Evolutionary conservation across 2,888 invertebrate species (phyloP).

Genomic region (Phengaris arion): DNA sequence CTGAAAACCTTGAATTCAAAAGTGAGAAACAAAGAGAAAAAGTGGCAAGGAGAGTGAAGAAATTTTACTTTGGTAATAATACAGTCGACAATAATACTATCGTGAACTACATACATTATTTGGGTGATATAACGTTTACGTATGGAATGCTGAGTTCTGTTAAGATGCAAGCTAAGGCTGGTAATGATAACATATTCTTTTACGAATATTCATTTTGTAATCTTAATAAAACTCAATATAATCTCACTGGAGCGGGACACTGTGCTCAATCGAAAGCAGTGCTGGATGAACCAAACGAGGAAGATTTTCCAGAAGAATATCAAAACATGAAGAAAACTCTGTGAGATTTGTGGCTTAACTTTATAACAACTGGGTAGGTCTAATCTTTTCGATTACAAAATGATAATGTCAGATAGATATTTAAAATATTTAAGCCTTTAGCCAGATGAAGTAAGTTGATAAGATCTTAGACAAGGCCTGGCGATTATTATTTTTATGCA

Average conservation of each 20-base stretch:
- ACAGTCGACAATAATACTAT: constrained; percentile 38
- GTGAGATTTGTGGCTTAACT: constrained; percentile 27
- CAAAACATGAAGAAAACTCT: constrained; percentile 4
- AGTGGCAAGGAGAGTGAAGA: constrained; percentile 46
- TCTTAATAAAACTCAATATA: constrained; percentile 41
- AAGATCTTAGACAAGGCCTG: background rate
- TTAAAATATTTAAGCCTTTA: background rate
- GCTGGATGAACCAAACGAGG: constrained; percentile 41
- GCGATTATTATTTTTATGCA: background rate
- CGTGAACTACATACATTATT: constrained; percentile 44
- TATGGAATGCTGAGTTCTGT: constrained; percentile 45
- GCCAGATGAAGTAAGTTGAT: background rate
- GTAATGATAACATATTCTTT: constrained; percentile 50
- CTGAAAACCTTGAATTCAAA: constrained; percentile 52
- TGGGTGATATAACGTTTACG: constrained; percentile 54
- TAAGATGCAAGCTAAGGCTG: constrained; percentile 46
- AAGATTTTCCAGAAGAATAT: constrained; percentile 29
- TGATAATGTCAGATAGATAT: background rate
- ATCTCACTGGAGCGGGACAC: constrained; percentile 40
- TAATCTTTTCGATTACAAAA: background rate
- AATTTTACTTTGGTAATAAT: constrained; percentile 48
- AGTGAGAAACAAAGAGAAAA: constrained; percentile 45
- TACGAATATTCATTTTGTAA: constrained; percentile 51
- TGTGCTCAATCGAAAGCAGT: constrained; percentile 47
- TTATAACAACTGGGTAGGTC: constrained; percentile 27